Percentiles rank a stretch among this genome's conserved stretches.
phyloP scores from a whole-genome alignment of 2,888 invertebrate species.

The Falcaria lacertinaria region DNA sequence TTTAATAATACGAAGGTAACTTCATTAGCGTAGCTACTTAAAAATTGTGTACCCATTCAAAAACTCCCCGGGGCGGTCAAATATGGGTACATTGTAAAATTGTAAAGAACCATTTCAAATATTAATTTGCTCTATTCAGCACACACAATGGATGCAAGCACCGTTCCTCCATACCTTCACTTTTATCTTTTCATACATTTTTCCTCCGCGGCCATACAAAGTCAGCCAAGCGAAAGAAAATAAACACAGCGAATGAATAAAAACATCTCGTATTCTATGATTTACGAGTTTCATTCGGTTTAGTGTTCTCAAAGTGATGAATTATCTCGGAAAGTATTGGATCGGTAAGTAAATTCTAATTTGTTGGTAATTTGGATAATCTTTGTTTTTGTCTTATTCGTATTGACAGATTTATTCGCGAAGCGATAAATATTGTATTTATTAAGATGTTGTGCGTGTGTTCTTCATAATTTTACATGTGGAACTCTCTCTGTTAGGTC shows the following conservation, averaged over 20 bases:
- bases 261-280: constrained; percentile 38
- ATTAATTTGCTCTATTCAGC: constrained; percentile 1
- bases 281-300: constrained; percentile 43
- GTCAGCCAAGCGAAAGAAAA: constrained; percentile 32
- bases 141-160: constrained; percentile 21
- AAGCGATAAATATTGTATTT: too few relatives aligned
- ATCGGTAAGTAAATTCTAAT: too few relatives aligned
- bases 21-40: background rate
- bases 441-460: too few relatives aligned
- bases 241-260: constrained; percentile 26
- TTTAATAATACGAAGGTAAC: too few relatives aligned
- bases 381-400: too few relatives aligned
- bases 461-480: too few relatives aligned
- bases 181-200: constrained; percentile 8
- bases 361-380: too few relatives aligned
- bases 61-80: background rate
- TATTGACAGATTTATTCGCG: too few relatives aligned
- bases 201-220: constrained; percentile 26
- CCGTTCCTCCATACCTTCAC: constrained; percentile 25
- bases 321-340: too few relatives aligned
- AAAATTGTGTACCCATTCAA: background rate
- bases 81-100: background rate
- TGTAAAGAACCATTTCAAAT: background rate
- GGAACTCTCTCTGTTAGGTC: too few relatives aligned
- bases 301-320: background rate